A percentile compares a stretch with the other conserved stretches of the same genome.
Evolutionary conservation across 2,797 vertebrate genomes (phyloP).

Genomic region (Meriones psammophilus): DNA sequence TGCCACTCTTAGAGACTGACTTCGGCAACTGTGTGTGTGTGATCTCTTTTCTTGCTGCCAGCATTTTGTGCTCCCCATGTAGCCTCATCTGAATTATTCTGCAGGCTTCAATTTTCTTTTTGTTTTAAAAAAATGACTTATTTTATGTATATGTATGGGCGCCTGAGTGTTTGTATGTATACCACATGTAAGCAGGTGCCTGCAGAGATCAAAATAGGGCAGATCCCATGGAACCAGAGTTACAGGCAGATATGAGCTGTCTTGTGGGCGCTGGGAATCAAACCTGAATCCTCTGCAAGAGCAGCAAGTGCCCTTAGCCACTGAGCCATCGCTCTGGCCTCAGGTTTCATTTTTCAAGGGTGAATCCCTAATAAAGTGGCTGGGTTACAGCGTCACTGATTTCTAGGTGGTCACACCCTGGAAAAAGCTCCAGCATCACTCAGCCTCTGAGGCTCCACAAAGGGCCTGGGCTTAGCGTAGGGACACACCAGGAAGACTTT

Average conservation of each 20-base stretch:
- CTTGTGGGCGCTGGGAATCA: background rate
- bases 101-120: background rate
- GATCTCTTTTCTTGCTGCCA: background rate
- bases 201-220: background rate
- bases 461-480: too few species aligned
- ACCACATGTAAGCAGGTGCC: background rate
- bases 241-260: background rate
- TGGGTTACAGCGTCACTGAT: background rate
- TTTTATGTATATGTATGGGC: background rate
- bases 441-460: background rate
- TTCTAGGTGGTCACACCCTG: background rate
- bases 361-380: background rate
- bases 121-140: background rate
- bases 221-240: background rate
- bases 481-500: background rate
- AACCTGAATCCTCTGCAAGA: background rate
- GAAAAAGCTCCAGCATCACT: background rate
- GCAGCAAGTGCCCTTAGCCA: background rate
- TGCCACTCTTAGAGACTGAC: background rate
- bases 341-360: background rate
- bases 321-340: background rate
- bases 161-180: background rate
- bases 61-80: background rate
- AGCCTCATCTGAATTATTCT: background rate
- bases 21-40: background rate